phyloP scores from a whole-genome alignment of 2,888 invertebrate species.

The Synergus itoensis region DNA sequence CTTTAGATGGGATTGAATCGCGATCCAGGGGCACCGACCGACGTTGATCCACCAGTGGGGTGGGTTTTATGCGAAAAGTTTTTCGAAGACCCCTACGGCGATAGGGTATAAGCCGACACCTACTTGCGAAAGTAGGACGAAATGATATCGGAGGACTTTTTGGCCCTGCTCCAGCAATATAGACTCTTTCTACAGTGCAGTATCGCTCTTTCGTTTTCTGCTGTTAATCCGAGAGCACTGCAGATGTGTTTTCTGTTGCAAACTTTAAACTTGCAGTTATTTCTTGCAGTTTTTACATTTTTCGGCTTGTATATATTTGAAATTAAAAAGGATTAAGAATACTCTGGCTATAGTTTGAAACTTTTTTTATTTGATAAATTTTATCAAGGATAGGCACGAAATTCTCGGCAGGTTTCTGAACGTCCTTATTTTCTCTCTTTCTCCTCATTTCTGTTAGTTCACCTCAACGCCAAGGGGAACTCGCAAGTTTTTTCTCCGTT shows the following conservation, averaged over 20 bases:
- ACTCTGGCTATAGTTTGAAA: background rate
- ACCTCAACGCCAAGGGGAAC: background rate
- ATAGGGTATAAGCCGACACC: conserved; percentile 56
- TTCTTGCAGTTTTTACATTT: no score
- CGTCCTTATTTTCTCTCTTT: background rate
- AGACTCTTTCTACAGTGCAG: background rate
- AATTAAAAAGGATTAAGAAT: background rate
- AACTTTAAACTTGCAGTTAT: background rate
- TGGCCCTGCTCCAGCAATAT: conserved; percentile 10
- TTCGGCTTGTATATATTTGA: no score
- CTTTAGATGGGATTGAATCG: conserved; percentile 58
- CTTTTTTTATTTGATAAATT: background rate
- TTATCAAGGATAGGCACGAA: no score
- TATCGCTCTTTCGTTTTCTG: background rate
- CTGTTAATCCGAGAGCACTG: background rate
- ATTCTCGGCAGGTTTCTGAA: background rate
- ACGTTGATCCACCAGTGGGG: conserved; percentile 50
- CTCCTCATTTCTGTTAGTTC: background rate
- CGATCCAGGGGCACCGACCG: conserved; percentile 51
- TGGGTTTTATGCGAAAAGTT: conserved; percentile 55
- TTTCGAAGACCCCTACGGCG: conserved; percentile 44
- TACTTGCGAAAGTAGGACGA: conserved; percentile 59
- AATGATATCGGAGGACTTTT: conserved; percentile 50
- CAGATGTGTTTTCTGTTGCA: background rate
- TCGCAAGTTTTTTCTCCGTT: background rate